Conservation (phyloP, 2,888 invertebrate species). For the Patella caerulea region DNA sequence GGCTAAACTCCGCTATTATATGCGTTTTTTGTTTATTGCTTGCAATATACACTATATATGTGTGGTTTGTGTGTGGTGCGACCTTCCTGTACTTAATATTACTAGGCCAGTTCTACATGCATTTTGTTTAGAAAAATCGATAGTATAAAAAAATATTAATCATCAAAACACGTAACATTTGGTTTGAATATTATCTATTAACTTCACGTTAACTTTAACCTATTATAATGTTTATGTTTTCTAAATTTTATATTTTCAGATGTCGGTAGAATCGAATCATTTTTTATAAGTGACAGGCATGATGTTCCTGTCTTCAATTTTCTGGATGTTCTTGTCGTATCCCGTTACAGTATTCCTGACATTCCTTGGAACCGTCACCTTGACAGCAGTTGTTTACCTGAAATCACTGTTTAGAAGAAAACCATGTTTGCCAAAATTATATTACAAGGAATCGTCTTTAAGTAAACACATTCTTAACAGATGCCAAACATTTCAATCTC, state of each 20-base stretch:
- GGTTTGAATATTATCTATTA: no score
- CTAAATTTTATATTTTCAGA: not conserved
- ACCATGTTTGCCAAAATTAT: constrained; percentile 49
- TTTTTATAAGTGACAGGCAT: constrained; percentile 8
- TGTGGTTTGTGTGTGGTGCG: no score
- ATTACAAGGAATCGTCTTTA: constrained; percentile 60
- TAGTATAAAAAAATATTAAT: no score
- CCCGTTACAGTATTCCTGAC: constrained; percentile 27
- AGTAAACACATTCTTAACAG: constrained; percentile 56
- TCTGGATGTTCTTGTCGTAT: constrained; percentile 23
- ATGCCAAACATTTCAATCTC: constrained; percentile 51
- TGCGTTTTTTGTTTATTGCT: no score
- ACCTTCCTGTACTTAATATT: no score
- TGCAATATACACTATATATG: no score
- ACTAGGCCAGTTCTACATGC: no score
- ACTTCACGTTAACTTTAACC: no score
- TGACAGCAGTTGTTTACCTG: constrained; percentile 44
- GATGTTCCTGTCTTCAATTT: constrained; percentile 23
- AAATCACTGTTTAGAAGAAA: constrained; percentile 46
- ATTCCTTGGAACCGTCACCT: constrained; percentile 40
- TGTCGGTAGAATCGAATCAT: not conserved
- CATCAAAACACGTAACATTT: no score
- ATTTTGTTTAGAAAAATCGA: no score
- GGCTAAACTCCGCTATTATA: no score
- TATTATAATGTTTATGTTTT: no score